A percentile compares a stretch with the other conserved stretches of the same genome.
Evolutionary conservation across 2,113 vertebrate species (phyloP).

Genomic region (Madoqua kirkii): DNA sequence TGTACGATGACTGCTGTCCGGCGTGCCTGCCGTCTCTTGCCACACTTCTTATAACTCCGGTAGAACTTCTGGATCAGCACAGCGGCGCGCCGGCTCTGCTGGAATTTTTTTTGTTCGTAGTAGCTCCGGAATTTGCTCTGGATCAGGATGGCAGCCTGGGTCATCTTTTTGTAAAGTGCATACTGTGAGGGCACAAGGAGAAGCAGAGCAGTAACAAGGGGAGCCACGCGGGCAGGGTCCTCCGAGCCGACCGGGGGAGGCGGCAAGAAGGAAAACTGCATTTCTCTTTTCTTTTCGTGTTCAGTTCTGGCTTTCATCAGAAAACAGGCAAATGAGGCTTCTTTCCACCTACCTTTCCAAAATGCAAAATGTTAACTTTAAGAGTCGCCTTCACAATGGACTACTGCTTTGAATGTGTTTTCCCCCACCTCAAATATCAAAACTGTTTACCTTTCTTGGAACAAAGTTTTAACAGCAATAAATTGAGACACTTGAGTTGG

Average conservation of each 20-base stretch:
- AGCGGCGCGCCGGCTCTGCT: slow-evolving; percentile 96
- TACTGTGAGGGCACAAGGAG: slow-evolving; percentile 85
- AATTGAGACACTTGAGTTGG: background rate
- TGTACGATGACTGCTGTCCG: slow-evolving; percentile 89
- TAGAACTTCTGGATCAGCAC: slow-evolving; percentile 99
- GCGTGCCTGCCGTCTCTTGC: slow-evolving; percentile 89
- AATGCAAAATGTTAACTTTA: background rate
- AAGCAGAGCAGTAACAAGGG: slow-evolving; percentile 26
- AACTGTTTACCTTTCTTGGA: background rate
- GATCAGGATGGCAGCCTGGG: slow-evolving; percentile 99
- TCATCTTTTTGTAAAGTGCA: slow-evolving; percentile 99
- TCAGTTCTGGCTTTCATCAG: background rate
- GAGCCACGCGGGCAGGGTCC: rapidly evolving
- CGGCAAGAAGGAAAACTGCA: too few species aligned
- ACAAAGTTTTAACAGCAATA: background rate
- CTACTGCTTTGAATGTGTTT: background rate
- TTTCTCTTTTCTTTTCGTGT: rapidly evolving
- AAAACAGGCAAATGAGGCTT: background rate
- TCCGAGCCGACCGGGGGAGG: rapidly evolving
- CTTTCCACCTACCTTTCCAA: background rate
- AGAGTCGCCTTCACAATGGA: background rate
- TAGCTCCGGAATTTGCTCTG: slow-evolving; percentile 99
- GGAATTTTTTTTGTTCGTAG: slow-evolving; percentile 96
- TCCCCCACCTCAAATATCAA: background rate
- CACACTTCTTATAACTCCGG: slow-evolving; percentile 94